Base-by-base conservation (phyloP, 2,888 invertebrate species). In the Andrena fulva region DNA sequence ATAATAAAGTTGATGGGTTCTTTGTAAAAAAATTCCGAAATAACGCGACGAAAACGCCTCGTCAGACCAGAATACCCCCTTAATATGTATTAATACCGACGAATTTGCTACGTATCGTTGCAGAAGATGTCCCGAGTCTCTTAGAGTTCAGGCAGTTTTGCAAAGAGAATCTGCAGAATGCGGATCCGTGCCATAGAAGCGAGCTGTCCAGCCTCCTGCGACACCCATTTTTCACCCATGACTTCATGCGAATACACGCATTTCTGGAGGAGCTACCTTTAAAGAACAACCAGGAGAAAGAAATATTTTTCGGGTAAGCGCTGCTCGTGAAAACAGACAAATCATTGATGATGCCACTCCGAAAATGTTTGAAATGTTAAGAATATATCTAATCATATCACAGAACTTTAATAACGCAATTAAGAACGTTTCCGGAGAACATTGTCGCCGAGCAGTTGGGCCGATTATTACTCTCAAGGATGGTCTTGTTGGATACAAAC, bases 241-340 rank as follows among this genome's bases (percentile, higher is more conserved):
- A 98, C 90, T 98, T 98, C 92, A 96, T 98, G 81, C 95, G 95
- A 29, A 97, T 98, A 87, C 96, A 98, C 92, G 96, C 97, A 84
- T 98, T 98, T 94, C 94, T 98, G 0, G 96, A 96, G 88, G 97
- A 97, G 92, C 94, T 98, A 71, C 97, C 98, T 0, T 92, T 98
- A 52, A 98, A 98, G 93, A 95, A 95, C 76, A 96, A 97, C 87
- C 95, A 95, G 70, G 98, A 98, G 88, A 98, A 97, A 92, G 95
- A 96, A 84, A 94, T 95, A 75, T 98, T 98, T 93, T 98, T 98
- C 92, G 95, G 96, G 95, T 95, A 72, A 78, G 74, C 50, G 59
- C 52, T 8, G 54, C 27, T 48, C n/a, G 29, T 0, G 16, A 60
- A 63, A 54, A 7, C 8, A 29, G 27, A 52, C 7, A 7, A 16